A percentile compares a stretch with the other conserved stretches of the same genome.
Conservation (phyloP, 2,113 vertebrate species). For the Paraplagusia blochii region DNA sequence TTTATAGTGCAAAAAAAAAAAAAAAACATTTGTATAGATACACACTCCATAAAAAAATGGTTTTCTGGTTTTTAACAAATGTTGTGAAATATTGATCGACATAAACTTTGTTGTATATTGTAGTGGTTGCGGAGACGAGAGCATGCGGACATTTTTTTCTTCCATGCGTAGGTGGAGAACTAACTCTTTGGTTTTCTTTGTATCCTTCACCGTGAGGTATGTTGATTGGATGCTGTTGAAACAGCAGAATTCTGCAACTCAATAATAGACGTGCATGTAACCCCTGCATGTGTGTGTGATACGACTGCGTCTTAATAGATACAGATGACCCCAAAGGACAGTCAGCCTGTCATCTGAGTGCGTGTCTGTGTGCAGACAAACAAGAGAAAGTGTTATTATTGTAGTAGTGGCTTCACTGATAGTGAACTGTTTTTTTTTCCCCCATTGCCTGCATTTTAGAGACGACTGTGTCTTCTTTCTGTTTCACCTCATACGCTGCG, state of each 20-base stretch:
- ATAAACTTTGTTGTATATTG: conserved; percentile 25
- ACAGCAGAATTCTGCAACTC: conserved; percentile 26
- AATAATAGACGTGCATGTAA: conserved; percentile 57
- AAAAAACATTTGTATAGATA: conserved; percentile 33
- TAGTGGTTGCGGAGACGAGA: conserved; percentile 38
- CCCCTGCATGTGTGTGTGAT: conserved; percentile 55
- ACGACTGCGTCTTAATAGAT: conserved; percentile 31
- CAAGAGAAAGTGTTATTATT: conserved; percentile 36
- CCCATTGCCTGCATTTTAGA: too few relatives aligned
- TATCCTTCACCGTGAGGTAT: conserved; percentile 47
- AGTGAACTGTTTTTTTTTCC: too few relatives aligned
- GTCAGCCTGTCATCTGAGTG: background rate
- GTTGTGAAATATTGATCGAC: conserved; percentile 32
- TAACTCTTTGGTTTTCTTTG: conserved; percentile 18
- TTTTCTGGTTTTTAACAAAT: conserved; percentile 27
- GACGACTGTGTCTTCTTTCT: too few relatives aligned
- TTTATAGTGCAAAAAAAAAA: conserved; percentile 35
- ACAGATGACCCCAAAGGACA: conserved; percentile 27
- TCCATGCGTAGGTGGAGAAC: conserved; percentile 26
- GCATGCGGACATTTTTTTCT: conserved; percentile 55
- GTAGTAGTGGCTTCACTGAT: conserved; percentile 6
- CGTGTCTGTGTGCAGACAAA: background rate
- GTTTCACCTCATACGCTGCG: too few relatives aligned
- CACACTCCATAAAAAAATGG: conserved; percentile 9
- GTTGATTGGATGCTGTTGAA: conserved; percentile 63